phyloP scores from a whole-genome alignment of 2,888 invertebrate genomes.

The Siphonodentalium dalli region DNA sequence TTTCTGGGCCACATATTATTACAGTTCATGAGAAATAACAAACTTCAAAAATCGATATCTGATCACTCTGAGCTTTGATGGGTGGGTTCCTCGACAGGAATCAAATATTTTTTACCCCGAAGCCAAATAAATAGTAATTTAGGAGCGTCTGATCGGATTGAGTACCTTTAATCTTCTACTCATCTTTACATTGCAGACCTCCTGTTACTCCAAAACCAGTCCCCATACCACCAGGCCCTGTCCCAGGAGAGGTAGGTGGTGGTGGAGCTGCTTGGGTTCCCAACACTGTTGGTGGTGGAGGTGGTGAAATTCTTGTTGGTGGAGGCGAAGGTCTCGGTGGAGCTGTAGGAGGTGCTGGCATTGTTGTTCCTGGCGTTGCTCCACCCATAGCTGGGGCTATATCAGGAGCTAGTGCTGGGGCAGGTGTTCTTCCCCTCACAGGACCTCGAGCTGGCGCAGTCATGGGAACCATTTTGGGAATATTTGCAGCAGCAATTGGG shows the following conservation, averaged over 20 bases:
- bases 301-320: slow-evolving; percentile 19
- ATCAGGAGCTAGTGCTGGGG: slow-evolving; percentile 26
- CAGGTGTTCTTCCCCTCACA: slow-evolving; percentile 9
- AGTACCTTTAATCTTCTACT: too few species aligned
- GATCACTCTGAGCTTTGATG: too few species aligned
- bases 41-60: too few species aligned
- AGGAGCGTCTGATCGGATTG: too few species aligned
- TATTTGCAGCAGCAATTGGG: slow-evolving; percentile 34
- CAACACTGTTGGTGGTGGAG: slow-evolving; percentile 31
- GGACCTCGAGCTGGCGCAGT: slow-evolving; percentile 53
- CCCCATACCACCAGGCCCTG: slow-evolving; percentile 24
- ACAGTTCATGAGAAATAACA: too few species aligned
- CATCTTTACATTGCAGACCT: too few species aligned
- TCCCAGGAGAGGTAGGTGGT: slow-evolving; percentile 32
- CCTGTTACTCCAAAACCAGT: slow-evolving; percentile 19
- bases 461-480: slow-evolving; percentile 49
- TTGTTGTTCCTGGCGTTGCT: slow-evolving; percentile 27
- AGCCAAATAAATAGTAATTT: too few species aligned
- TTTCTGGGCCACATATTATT: too few species aligned
- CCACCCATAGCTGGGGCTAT: slow-evolving; percentile 22
- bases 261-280: slow-evolving; percentile 34
- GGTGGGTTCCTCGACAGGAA: too few species aligned
- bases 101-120: too few species aligned
- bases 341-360: slow-evolving; percentile 15
- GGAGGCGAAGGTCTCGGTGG: slow-evolving; percentile 17